Base-by-base conservation (phyloP, 2,113 vertebrate species). In the Sterna hirundo region DNA sequence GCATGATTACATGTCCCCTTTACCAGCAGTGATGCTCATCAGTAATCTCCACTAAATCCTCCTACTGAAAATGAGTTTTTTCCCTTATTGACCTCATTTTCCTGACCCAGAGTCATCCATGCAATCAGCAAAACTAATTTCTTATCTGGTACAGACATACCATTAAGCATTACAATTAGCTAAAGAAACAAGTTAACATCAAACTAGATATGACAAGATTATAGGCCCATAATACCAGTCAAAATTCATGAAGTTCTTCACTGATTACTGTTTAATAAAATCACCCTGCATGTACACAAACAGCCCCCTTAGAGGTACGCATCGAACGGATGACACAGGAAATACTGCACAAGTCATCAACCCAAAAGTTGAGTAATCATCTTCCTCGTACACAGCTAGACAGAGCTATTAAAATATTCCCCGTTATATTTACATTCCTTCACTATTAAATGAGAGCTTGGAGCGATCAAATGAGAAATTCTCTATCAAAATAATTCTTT, bases 71-170 rank as follows among this genome's bases (percentile, higher is more conserved):
- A 91, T 52, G 29, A 86, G 18, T 25, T 13, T 66, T 96, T 86
- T 57, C 51, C 30, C 58, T 94, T 70, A 80, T 25, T 97, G 93
- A 95, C 89, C 94, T 86, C 61, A 61, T 96, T 95, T 94, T 96
- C 61, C 70, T 87, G 84, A 96, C 47, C 61, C 77, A 62, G 69
- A 75, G 38, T 80, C 54, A 57, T 7, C 80, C 8, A 32, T 36
- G 36, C 86, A 78, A 91, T 89, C 84, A 96, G 38, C 65, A 85
- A 95, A 85, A 94, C 40, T 18, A 29, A 93, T 65, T 91, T 66
- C 47, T 94, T 80, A 69, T 79, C 78, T 91, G 65, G 42, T 70
- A 89, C 69, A 93, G 81, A 79, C 21, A 16, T 27, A 94, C n/a
- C 30, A 76, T 60, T 72, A 93, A 52, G 36, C 66, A 72, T 64